A percentile compares a stretch with the other conserved stretches of the same genome.
phyloP scores from a whole-genome alignment of 2,797 vertebrate genomes.

The Clamator glandarius region DNA sequence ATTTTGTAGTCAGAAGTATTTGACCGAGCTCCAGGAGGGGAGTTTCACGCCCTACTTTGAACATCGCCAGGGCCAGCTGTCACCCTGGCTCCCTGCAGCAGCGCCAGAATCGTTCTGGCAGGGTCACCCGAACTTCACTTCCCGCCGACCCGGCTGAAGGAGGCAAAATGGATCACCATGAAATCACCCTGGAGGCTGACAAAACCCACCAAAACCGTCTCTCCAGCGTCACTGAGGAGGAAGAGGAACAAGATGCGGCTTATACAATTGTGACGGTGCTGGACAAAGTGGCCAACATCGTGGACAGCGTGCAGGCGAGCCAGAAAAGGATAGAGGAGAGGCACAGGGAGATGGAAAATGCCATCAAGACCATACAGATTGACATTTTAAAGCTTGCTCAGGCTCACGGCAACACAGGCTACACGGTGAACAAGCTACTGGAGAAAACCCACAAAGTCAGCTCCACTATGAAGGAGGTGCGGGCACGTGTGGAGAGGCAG shows the following conservation, averaged over 20 bases:
- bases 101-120: conserved; percentile 51
- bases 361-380: conserved; percentile 92
- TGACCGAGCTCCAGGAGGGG: conserved; percentile 80
- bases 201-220: conserved; percentile 77
- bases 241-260: conserved; percentile 87
- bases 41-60: conserved; percentile 78
- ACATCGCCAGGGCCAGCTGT: conserved; percentile 74
- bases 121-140: conserved; percentile 36
- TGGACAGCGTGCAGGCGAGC: conserved; percentile 92
- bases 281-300: conserved; percentile 94
- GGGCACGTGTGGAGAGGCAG: conserved; percentile 91
- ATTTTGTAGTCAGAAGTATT: conserved; percentile 82
- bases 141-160: conserved; percentile 65
- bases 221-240: conserved; percentile 83
- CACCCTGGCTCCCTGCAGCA: conserved; percentile 65
- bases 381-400: conserved; percentile 92
- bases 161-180: conserved; percentile 75
- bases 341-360: conserved; percentile 90
- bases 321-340: conserved; percentile 96
- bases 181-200: conserved; percentile 58
- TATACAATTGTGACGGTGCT: conserved; percentile 93
- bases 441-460: conserved; percentile 95
- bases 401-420: conserved; percentile 87
- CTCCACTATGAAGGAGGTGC: conserved; percentile 93
- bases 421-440: conserved; percentile 90